phyloP scores from a whole-genome alignment of 2,113 vertebrate species.

The Propithecus coquereli region DNA sequence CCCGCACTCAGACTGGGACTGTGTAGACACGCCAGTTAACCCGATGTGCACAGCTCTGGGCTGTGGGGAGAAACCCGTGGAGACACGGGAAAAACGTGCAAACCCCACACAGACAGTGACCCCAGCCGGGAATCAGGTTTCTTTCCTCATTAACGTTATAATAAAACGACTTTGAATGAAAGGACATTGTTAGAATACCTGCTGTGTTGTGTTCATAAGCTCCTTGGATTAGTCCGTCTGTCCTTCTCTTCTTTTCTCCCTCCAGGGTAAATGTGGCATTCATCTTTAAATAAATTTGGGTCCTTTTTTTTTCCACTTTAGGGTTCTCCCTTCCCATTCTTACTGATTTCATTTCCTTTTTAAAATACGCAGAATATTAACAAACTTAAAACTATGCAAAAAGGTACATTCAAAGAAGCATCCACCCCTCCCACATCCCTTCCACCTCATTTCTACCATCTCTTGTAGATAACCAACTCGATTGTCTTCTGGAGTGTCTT shows the following conservation, averaged over 20 bases:
- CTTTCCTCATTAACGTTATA: neutral
- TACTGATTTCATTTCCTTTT: neutral
- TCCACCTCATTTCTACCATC: neutral
- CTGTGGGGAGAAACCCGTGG: neutral
- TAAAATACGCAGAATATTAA: neutral
- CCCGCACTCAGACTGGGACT: neutral
- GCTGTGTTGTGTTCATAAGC: neutral
- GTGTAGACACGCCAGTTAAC: neutral
- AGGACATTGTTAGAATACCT: neutral
- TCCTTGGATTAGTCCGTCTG: neutral
- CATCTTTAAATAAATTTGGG: too few relatives aligned
- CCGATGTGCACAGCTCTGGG: neutral
- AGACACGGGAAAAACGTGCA: neutral
- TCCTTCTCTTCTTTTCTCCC: too few relatives aligned
- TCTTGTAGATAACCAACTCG: neutral
- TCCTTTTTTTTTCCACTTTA: neutral
- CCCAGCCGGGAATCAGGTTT: neutral
- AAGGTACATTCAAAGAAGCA: neutral
- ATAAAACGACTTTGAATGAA: neutral
- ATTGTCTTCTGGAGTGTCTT: neutral
- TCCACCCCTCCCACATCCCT: neutral
- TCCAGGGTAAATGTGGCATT: too few relatives aligned
- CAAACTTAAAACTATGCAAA: neutral
- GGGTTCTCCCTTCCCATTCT: neutral
- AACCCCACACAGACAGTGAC: neutral